Evolutionary conservation across 1,140 invertebrate species (phyloP), one percentile per base, ranked within the genome.

Genomic region (Eciton burchellii): DNA sequence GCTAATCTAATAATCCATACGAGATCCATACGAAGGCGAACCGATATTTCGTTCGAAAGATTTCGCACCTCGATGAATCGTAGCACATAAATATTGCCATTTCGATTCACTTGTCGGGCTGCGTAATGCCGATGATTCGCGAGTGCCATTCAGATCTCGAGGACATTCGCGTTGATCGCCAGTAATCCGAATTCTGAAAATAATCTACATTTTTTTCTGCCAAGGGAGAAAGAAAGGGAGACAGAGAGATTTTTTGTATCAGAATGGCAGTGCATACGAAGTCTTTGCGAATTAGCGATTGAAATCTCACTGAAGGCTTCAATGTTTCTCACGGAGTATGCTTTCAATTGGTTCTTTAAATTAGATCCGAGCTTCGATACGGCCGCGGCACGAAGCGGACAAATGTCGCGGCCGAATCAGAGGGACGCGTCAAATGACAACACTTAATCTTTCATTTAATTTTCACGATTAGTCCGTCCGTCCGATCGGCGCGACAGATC

Each of bases 1-100:
- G 43, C 76, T 87, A 88, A 88, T 88, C 85, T 70, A 49, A 88
- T 87, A 82, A 88, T 82, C 59, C 85, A 26, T 62, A 11, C 82
- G 63, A 87, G 86, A 59, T 19, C 21, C n/a, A 45, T 54, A 16
- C 41, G 54, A 16, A 43, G 43, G 45, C 63, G 49, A 68, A 85
- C 41, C n/a, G n/a, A 73, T 79, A 85, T 77, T 87, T 87, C 82
- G 71, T 70, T 12, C 12, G 60, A 16, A n/a, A n/a, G 56, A 19
- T 70, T 66, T n/a, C n/a, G n/a, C n/a, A 72, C 60, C 65, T 19
- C 3, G 45, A 35, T 43, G 72, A 57, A 83, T 47, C 24, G 54
- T 11, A n/a, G 35, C 60, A 81, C 62, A 71, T 71, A 85, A 85
- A 83, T 63, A 76, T 86, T 85, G 24, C 59, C 71, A 85, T 82